Conservation (phyloP, 2,797 vertebrate genomes). For the Squalus acanthias region DNA sequence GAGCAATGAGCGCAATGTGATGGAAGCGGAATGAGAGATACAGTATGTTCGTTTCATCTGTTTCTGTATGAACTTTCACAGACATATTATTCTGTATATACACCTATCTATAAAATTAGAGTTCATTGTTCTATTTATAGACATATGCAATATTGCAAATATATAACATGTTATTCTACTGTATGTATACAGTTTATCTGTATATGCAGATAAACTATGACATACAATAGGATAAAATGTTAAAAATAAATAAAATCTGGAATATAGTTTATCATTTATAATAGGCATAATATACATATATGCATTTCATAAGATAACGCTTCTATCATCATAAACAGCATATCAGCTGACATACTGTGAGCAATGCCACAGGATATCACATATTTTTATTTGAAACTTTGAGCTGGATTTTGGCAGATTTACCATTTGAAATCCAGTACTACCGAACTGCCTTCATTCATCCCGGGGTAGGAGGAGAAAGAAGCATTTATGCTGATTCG, state of each 20-base stretch:
- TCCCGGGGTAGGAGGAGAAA: not conserved
- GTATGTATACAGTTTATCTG: not conserved
- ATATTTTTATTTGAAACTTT: not conserved
- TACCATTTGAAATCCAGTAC: not conserved
- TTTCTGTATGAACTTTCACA: not conserved
- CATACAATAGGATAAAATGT: not conserved
- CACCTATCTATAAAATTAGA: too few species aligned
- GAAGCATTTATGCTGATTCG: not conserved
- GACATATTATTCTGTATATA: not conserved
- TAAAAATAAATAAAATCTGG: too few species aligned
- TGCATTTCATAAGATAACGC: not conserved
- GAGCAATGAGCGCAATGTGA: not conserved
- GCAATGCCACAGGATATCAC: too few species aligned
- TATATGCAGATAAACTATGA: not conserved
- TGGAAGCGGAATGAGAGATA: not conserved
- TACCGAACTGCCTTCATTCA: not conserved
- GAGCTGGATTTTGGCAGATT: not conserved
- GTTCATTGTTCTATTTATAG: not conserved
- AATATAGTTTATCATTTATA: too few species aligned
- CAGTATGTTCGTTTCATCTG: not conserved
- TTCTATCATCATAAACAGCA: not conserved
- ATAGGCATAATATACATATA: not conserved
- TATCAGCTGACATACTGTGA: not conserved
- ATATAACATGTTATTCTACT: not conserved
- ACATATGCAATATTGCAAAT: not conserved